Evolutionary conservation across 2,113 vertebrate genomes (phyloP).

Genomic region (Anseranas semipalmata): DNA sequence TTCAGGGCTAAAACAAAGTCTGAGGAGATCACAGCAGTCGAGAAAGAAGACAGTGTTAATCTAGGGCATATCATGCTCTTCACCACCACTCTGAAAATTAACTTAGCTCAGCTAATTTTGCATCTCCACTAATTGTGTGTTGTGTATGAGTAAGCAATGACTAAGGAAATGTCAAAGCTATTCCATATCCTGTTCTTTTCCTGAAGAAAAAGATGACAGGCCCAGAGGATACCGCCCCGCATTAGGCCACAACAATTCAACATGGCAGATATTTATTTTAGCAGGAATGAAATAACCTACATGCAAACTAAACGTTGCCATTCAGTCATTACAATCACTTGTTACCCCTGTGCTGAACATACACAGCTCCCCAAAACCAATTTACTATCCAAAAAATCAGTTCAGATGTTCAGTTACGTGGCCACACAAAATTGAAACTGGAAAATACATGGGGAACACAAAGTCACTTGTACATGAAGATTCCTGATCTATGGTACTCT

Average conservation of each 20-base stretch:
- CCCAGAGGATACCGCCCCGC: slow-evolving; percentile 55
- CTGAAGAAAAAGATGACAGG: slow-evolving; percentile 55
- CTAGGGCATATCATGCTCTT: slow-evolving; percentile 35
- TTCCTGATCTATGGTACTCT: neutral
- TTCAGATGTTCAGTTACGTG: neutral
- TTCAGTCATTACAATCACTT: neutral
- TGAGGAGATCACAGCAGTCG: neutral
- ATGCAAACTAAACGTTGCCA: neutral
- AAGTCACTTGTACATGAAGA: neutral
- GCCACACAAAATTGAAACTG: neutral
- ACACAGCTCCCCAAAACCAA: neutral
- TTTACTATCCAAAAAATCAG: neutral
- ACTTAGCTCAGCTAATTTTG: slow-evolving; percentile 73
- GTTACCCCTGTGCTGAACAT: neutral
- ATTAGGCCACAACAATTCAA: slow-evolving; percentile 61
- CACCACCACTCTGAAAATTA: slow-evolving; percentile 52
- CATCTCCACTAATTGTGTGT: slow-evolving; percentile 67
- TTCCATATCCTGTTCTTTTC: slow-evolving; percentile 71
- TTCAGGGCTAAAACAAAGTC: slow-evolving; percentile 28
- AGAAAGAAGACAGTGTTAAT: slow-evolving; percentile 57
- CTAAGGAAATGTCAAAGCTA: slow-evolving; percentile 69
- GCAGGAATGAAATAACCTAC: neutral
- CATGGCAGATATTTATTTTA: slow-evolving; percentile 23
- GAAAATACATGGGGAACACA: neutral
- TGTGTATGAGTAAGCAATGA: slow-evolving; percentile 69